Conservation (phyloP, 2,113 vertebrate species). For the Chaenogobius annularis region DNA sequence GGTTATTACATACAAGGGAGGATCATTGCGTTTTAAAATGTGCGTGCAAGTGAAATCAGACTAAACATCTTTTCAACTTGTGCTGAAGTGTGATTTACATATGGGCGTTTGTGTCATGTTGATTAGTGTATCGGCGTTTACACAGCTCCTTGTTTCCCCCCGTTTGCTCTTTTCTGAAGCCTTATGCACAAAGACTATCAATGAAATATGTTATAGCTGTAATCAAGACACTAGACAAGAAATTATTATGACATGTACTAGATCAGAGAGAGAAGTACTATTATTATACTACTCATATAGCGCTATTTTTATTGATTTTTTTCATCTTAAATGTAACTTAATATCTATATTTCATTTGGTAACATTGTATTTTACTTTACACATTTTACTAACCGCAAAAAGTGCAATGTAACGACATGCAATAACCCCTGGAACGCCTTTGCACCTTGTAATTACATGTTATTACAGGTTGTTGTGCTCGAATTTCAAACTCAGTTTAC, state of each 20-base stretch:
- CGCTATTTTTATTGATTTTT: too few species aligned
- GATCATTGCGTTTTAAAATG: slow-evolving; percentile 59
- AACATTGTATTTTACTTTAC: neutral
- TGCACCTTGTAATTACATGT: neutral
- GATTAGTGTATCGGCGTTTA: slow-evolving; percentile 44
- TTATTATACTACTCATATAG: neutral
- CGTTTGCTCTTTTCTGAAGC: slow-evolving; percentile 29
- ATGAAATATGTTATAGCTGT: neutral
- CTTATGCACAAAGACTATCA: slow-evolving; percentile 9
- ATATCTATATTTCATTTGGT: too few species aligned
- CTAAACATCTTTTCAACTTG: slow-evolving; percentile 63
- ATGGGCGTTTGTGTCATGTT: slow-evolving; percentile 50
- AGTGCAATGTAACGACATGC: neutral
- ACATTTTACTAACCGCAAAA: neutral
- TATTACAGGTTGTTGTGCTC: neutral
- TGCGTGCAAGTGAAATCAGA: slow-evolving; percentile 46
- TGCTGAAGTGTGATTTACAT: slow-evolving; percentile 53
- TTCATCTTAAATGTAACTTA: too few species aligned
- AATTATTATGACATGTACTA: neutral
- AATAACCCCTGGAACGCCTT: neutral
- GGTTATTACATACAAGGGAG: slow-evolving; percentile 70
- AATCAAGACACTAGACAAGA: neutral
- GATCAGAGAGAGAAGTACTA: neutral
- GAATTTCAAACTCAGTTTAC: too few species aligned
- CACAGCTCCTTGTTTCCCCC: slow-evolving; percentile 33